phyloP scores from a whole-genome alignment of 1,140 invertebrate genomes.

The Tribolium castaneum region DNA sequence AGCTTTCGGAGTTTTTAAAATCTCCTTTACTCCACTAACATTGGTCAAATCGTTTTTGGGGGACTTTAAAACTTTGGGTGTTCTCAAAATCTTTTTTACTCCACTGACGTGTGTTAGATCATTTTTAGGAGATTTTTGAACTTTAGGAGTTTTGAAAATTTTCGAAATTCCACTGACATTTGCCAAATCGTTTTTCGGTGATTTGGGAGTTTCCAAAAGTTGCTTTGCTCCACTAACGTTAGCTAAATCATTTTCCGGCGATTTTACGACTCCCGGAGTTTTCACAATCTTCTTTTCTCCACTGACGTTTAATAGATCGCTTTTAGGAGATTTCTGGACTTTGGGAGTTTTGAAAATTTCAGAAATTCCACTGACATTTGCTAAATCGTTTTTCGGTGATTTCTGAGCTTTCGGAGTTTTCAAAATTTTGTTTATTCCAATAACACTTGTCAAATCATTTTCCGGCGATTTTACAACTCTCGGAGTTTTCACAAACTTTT shows the following conservation, averaged over 20 bases:
- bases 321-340: not conserved
- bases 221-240: constrained; percentile 62
- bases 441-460: constrained; percentile 62
- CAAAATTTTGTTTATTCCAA: constrained; percentile 55
- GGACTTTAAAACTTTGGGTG: not conserved
- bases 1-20: constrained; percentile 12
- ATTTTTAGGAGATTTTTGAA: constrained; percentile 59
- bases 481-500: not conserved
- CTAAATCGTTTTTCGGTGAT: constrained; percentile 50
- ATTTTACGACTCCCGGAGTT: constrained; percentile 58
- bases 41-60: not conserved
- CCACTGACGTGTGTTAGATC: constrained; percentile 56
- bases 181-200: constrained; percentile 53
- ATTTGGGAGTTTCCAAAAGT: constrained; percentile 52
- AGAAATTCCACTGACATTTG: not conserved
- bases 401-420: constrained; percentile 54
- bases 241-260: constrained; percentile 58
- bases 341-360: not conserved
- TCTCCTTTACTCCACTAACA: not conserved
- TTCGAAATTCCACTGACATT: constrained; percentile 56
- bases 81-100: not conserved
- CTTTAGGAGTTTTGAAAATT: constrained; percentile 55
- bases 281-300: constrained; percentile 61
- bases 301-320: constrained; percentile 50
- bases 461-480: constrained; percentile 54